Base-by-base conservation (phyloP, 2,888 invertebrate species). In the Tuberolachnus salignus region DNA sequence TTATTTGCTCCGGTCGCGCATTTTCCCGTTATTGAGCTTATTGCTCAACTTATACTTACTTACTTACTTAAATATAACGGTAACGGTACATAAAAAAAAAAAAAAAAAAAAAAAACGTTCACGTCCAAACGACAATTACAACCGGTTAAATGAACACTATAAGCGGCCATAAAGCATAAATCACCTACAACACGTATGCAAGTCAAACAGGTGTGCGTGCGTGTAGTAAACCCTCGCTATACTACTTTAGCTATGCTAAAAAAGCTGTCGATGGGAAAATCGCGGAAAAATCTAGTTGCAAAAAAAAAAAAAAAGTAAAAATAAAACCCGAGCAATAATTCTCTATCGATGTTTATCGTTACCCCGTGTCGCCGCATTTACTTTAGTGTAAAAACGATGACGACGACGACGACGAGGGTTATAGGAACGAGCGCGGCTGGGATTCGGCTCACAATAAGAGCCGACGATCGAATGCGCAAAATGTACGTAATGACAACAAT, bases 391-490 rank as follows among this genome's bases (percentile, higher is more conserved):
- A 46, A 75, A 57, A 19, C n/a, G 9, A 14, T 13, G 34, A 34
- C 34, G 34, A 6, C 34, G 34, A 6, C 34, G 34, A 6, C n/a
- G 66, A 2, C 21, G 21, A 34, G 57, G 46, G 46, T n/a, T 49
- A 23, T n/a, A 10, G 42, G 3, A 57, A 34, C 34, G 34, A 4
- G n/a, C 57, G 57, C 67, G 34, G 66, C 55, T 57, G 57, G 46
- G 66, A 75, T 75, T 75, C 61, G 49, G 72, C 72, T 49, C n/a
- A 19, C 23, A 57, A 66, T 57, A 55, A 66, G 44, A 55, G 10
- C 75, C 75, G 66, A 75, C 34, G 66, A 75, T 75, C 75, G 75
- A 75, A 75, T 64, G 74, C 64, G 74, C 75, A 57, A 73, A 73
- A 73, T 51, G 61, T 51, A 34, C 61, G 61, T 67, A 67, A 75